phyloP scores from a whole-genome alignment of 2,797 vertebrate genomes.

The Rhodeus uyekii region DNA sequence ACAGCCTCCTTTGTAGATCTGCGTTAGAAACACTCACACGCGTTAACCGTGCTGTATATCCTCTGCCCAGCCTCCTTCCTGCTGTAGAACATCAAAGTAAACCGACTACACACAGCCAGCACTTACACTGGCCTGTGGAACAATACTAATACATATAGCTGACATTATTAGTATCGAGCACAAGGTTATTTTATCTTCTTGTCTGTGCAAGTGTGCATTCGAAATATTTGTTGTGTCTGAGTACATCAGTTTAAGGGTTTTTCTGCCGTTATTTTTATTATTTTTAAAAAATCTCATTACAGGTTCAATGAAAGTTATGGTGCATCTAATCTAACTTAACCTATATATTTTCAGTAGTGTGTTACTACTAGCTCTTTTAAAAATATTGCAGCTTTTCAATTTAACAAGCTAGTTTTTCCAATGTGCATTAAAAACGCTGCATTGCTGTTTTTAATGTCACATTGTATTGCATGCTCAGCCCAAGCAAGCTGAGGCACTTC shows the following conservation, averaged over 20 bases:
- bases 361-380: neutral
- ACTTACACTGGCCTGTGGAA: neutral
- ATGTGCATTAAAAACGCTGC: slow-evolving; percentile 15
- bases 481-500: neutral
- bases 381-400: neutral
- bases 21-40: slow-evolving; percentile 31
- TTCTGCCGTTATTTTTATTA: neutral
- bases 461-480: slow-evolving; percentile 13
- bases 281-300: neutral
- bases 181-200: slow-evolving; percentile 37
- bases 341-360: neutral
- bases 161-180: slow-evolving; percentile 30
- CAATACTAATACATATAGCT: slow-evolving; percentile 10
- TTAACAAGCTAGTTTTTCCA: slow-evolving; percentile 12
- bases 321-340: neutral
- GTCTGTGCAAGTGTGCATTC: neutral
- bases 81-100: slow-evolving; percentile 38
- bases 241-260: neutral
- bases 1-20: slow-evolving; percentile 41
- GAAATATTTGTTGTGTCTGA: neutral
- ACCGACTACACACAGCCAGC: slow-evolving; percentile 1
- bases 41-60: slow-evolving; percentile 6
- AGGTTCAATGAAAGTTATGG: neutral
- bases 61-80: neutral
- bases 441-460: slow-evolving; percentile 27